Evolutionary conservation across 2,888 invertebrate genomes (phyloP), one percentile per base, ranked within the genome.

Genomic region (Pristionchus fissidentatus): DNA sequence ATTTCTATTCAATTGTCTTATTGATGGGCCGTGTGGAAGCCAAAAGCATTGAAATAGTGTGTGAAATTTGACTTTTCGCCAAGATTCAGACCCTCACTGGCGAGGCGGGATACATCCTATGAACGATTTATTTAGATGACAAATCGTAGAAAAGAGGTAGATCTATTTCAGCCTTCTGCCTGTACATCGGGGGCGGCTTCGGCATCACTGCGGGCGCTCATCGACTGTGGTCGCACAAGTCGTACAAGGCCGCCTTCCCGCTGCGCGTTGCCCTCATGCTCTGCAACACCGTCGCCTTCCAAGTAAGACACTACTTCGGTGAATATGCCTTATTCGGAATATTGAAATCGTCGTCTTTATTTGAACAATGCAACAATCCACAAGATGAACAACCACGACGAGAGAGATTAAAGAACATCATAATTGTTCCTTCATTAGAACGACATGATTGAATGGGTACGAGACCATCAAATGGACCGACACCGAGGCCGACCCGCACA

Each of bases 161-260:
- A 46, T 41, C 85, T 90, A 84, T 85, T 90, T 90, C 88, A 29
- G 86, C 92, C 85, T 80, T 89, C 57, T 22, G 38, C 3, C 84
- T 89, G 26, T 89, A 89, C 85, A 87, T 94, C 0, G 90, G 95
- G 70, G 95, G 95, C 8, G 96, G 95, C 0, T 93, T 96, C 93
- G 97, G 98, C 0, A 95, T 97, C 81, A 98, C 98, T 3, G 97
- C 96, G 0, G 98, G 98, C 4, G 97, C 96, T 0, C 98, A 98
- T 92, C 94, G 98, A 88, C 94, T 97, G 22, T 98, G 97, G 97
- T 95, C 97, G 0, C 98, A 98, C 93, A 94, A 95, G 90, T 94
- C 97, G 1, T 98, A 97, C 93, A 97, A 97, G 93, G 98, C 97
- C 0, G 95, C 95, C 88, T 94, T 95, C 94, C 97, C 96, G 0